These are phyloP conservation scores for Myopa tessellatipennis DNA, from an alignment of 2,888 invertebrate species.

Conservation along the genomic window DNA sequence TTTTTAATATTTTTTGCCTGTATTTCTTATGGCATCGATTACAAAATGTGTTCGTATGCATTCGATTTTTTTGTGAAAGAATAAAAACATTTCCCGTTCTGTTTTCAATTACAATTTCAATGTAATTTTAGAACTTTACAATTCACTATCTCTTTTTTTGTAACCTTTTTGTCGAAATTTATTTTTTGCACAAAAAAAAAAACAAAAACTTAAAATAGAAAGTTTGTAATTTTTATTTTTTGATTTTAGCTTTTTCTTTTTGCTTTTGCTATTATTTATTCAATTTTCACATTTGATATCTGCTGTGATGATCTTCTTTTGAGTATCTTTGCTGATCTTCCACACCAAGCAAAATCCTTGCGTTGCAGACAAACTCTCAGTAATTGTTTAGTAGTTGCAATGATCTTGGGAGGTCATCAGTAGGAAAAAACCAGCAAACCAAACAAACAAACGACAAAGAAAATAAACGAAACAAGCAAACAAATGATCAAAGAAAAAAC, in stretches of 20 bases:
- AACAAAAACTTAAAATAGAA: slow-evolving; percentile 17
- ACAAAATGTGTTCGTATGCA: too few species aligned
- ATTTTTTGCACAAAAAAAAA: slow-evolving; percentile 1
- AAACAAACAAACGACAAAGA: neutral
- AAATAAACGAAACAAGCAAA: neutral
- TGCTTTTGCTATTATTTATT: neutral
- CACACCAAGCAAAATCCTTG: too few species aligned
- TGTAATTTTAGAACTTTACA: too few species aligned
- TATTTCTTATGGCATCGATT: too few species aligned
- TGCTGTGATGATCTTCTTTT: neutral
- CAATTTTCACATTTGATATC: slow-evolving; percentile 14
- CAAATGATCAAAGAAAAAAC: too few species aligned
- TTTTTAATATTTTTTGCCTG: too few species aligned
- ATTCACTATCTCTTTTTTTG: too few species aligned
- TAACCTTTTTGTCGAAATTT: too few species aligned
- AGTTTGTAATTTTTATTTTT: slow-evolving; percentile 7
- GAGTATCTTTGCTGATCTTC: slow-evolving; percentile 7
- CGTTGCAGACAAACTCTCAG: neutral
- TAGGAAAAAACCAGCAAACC: neutral
- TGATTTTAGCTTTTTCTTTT: neutral
- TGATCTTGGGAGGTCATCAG: neutral
- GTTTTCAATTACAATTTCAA: too few species aligned
- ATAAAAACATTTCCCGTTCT: too few species aligned
- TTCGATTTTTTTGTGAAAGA: too few species aligned
- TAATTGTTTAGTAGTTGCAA: neutral